Evolutionary conservation across 2,888 invertebrate genomes (phyloP).

Genomic region (Drosophila mimica): DNA sequence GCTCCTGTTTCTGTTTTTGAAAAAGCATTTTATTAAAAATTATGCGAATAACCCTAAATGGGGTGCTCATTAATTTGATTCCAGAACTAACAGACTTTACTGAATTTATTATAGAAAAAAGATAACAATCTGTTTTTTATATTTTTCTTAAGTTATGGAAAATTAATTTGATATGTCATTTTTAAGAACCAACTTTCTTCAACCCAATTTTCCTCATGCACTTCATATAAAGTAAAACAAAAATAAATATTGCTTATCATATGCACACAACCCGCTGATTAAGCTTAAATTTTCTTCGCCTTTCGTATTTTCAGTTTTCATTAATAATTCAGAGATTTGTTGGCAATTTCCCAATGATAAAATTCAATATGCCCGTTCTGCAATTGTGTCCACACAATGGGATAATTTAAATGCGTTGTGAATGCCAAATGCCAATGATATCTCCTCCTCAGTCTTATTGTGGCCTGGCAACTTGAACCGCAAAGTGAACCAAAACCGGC

Average conservation of each 20-base stretch:
- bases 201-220: not conserved
- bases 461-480: not conserved
- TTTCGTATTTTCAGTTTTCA: constrained; percentile 17
- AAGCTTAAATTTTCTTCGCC: constrained; percentile 13
- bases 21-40: constrained; percentile 7
- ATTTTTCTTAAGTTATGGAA: not conserved
- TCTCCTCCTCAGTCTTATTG: not conserved
- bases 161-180: not conserved
- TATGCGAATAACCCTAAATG: not conserved
- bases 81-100: not conserved
- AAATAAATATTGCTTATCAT: not conserved
- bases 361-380: constrained; percentile 52
- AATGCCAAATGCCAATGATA: not conserved
- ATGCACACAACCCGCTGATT: constrained; percentile 15
- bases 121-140: no score
- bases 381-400: constrained; percentile 48
- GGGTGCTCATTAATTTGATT: not conserved
- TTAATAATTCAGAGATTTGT: constrained; percentile 61
- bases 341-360: constrained; percentile 33
- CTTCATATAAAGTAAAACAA: not conserved
- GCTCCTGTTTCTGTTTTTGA: constrained; percentile 2
- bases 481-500: not conserved
- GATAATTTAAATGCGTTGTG: constrained; percentile 67
- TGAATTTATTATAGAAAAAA: not conserved
- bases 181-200: not conserved